A percentile compares a stretch with the other conserved stretches of the same genome.
Evolutionary conservation across 2,113 vertebrate species (phyloP).

Genomic region (Haemorhous mexicanus): DNA sequence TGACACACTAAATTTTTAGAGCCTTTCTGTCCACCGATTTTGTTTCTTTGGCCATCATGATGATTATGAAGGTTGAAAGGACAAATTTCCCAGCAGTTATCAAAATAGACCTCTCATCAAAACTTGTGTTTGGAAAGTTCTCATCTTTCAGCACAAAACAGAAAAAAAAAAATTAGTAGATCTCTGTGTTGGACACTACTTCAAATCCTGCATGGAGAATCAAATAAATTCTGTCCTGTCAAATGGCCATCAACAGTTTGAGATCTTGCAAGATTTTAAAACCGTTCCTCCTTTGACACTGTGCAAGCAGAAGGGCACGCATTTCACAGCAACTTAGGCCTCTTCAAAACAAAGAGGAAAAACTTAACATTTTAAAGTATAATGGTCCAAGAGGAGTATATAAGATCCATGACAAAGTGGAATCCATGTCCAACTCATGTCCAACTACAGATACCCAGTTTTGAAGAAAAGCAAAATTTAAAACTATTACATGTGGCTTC

Average conservation of each 20-base stretch:
- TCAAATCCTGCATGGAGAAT: not conserved
- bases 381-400: not conserved
- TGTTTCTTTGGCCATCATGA: not conserved
- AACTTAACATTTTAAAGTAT: not conserved
- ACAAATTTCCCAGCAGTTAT: not conserved
- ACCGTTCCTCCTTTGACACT: not conserved
- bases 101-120: not conserved
- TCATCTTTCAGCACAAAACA: not conserved
- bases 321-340: not conserved
- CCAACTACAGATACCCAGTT: not conserved
- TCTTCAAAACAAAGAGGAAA: not conserved
- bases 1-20: not conserved
- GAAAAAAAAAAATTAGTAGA: not conserved
- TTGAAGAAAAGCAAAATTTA: not conserved
- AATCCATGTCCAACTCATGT: not conserved
- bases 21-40: not conserved
- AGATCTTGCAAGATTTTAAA: not conserved
- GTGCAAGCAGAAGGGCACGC: not conserved
- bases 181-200: not conserved
- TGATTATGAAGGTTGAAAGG: not conserved
- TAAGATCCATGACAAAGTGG: not conserved
- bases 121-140: not conserved
- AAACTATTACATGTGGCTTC: not conserved
- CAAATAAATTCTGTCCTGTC: not conserved
- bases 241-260: not conserved